Base-by-base conservation (phyloP, 2,113 vertebrate species). In the Calypte anna region DNA sequence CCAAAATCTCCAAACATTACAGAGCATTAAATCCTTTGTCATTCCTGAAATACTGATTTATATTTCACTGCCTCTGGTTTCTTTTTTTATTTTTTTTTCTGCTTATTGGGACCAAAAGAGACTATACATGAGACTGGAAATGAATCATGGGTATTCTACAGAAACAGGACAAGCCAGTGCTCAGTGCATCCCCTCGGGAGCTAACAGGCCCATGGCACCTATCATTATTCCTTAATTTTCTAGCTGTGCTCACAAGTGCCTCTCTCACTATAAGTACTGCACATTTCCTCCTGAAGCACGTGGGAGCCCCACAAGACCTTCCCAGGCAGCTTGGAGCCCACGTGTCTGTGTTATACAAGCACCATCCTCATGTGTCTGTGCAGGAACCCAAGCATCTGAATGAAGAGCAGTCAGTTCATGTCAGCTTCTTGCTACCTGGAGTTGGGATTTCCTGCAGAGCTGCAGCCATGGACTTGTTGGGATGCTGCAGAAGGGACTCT, bases 321-420 rank as follows among this genome's bases (percentile, higher is more conserved):
- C 33, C 68, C 55, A 48, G 61, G 91, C 92, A 82, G 77, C 59
- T 17, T 25, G 10, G 48, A 51, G 63, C 2, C 86, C 95, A 88
- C 21, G 15, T 82, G 79, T 7, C 73, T 28, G 64, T 0, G 0
- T 95, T 82, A 78, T 7, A 30, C 88, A 93, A 85, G 74, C 25
- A 1, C 61, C 23, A 1, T 10, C 54, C 79, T 14, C 9, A 0
- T 12, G 46, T 61, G 73, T 46, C 81, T 8, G 0, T 40, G 62
- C 74, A 61, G 88, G 73, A 74, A 24, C 2, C 57, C 58, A 4
- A 46, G 64, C 77, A 95, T 91, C 93, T 91, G 86, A 27, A 83
- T 6, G 1, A 3, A 53, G 15, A 82, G 69, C 77, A 79, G 83
- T 69, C 38, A 15, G 3, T 8, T 0, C 0, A 0, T 48, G 40